phyloP scores from a whole-genome alignment of 2,797 vertebrate genomes.

The Danio kyathit region DNA sequence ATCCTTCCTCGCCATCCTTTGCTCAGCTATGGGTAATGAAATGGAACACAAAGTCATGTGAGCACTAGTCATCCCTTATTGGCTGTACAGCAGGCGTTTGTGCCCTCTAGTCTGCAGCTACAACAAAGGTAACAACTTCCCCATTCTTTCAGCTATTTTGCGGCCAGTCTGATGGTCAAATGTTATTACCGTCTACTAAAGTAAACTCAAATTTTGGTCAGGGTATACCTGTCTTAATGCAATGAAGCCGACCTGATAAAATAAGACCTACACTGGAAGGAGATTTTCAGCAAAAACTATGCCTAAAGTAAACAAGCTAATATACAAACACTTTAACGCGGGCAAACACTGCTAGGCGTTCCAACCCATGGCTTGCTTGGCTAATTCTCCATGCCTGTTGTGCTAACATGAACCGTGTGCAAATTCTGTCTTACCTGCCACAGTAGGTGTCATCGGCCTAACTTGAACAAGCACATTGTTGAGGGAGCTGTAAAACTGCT shows the following conservation, averaged over 20 bases:
- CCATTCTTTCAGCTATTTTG: not conserved
- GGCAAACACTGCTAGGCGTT: not conserved
- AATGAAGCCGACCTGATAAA: not conserved
- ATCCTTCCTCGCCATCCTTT: constrained; percentile 44
- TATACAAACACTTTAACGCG: not conserved
- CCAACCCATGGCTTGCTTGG: not conserved
- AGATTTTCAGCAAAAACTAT: not conserved
- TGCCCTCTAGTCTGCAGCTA: not conserved
- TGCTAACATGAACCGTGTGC: not conserved
- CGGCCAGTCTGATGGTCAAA: not conserved
- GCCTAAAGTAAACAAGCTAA: not conserved
- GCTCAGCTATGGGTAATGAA: constrained; percentile 44
- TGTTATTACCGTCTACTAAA: not conserved
- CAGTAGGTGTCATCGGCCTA: constrained; percentile 68
- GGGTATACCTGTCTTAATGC: not conserved
- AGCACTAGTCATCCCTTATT: not conserved
- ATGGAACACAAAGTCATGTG: constrained; percentile 12
- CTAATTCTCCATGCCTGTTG: no score
- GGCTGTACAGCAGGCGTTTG: not conserved
- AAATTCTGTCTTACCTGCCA: constrained; percentile 68
- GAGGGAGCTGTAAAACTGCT: constrained; percentile 43
- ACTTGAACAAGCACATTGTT: constrained; percentile 27
- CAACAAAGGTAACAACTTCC: not conserved
- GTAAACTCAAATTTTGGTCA: not conserved
- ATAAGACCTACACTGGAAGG: not conserved